A percentile compares a stretch with the other conserved stretches of the same genome.
Conservation (phyloP, 2,888 invertebrate genomes). For the Pediacus dermestoides region DNA sequence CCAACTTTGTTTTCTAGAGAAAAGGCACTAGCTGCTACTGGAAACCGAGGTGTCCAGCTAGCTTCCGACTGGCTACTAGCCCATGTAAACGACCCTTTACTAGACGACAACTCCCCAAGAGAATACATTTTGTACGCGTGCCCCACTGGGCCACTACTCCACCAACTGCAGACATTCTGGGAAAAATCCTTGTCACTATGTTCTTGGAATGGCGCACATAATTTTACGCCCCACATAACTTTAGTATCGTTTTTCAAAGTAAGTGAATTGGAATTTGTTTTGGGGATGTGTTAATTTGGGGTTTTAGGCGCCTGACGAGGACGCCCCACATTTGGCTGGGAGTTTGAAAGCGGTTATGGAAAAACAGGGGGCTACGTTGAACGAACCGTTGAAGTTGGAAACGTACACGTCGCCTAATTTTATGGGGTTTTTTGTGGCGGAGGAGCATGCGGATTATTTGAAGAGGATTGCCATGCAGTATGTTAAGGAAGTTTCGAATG, state of each 20-base stretch:
- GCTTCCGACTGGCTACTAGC: conserved; percentile 89
- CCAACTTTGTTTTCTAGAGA: conserved; percentile 56
- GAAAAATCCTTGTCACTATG: conserved; percentile 67
- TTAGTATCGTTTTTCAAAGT: conserved; percentile 87
- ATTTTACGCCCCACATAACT: conserved; percentile 86
- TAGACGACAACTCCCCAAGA: conserved; percentile 73
- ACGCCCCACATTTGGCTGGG: conserved; percentile 64
- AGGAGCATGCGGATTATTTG: conserved; percentile 76
- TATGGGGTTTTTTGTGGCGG: conserved; percentile 85
- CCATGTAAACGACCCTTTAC: conserved; percentile 78
- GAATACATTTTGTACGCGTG: conserved; percentile 87
- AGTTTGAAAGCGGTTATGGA: conserved; percentile 73
- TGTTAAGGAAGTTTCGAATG: conserved; percentile 73
- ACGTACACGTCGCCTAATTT: conserved; percentile 84
- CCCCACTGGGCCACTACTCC: conserved; percentile 72
- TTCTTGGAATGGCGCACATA: conserved; percentile 89
- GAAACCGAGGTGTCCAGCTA: conserved; percentile 80
- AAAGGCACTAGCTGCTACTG: conserved; percentile 87
- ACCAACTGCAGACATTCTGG: conserved; percentile 75
- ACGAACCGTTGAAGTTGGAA: conserved; percentile 68
- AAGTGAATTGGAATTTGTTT: too few relatives aligned
- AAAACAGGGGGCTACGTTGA: conserved; percentile 63
- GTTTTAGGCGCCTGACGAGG: conserved; percentile 71
- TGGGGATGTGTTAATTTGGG: conserved; percentile 10
- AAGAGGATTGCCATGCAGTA: conserved; percentile 76